These are phyloP conservation scores for Melieria picta DNA, from an alignment of 2,888 invertebrate genomes.

Conservation along the genomic window DNA sequence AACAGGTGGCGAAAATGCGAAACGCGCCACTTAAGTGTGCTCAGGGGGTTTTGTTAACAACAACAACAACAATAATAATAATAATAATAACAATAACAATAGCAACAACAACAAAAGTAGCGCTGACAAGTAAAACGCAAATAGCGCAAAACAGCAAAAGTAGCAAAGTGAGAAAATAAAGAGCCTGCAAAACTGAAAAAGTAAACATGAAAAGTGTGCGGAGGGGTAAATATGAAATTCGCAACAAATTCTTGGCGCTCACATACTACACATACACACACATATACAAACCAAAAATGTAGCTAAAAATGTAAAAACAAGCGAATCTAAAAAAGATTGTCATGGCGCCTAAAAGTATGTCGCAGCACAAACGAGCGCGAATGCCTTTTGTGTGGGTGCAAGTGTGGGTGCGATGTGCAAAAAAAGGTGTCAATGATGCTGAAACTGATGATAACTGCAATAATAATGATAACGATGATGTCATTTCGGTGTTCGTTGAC, in stretches of 20 bases:
- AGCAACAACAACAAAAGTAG: background rate
- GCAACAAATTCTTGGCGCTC: too few species aligned
- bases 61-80: conserved; percentile 9
- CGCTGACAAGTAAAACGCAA: conserved; percentile 4
- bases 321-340: conserved; percentile 51
- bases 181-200: too few species aligned
- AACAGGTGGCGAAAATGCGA: background rate
- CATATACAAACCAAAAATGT: background rate
- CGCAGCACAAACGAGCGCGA: background rate
- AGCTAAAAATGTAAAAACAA: conserved; percentile 25
- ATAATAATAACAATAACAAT: conserved; percentile 34
- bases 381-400: too few species aligned
- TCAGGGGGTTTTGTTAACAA: background rate
- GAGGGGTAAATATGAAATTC: too few species aligned
- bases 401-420: conserved; percentile 7
- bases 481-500: conserved; percentile 31
- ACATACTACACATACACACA: background rate
- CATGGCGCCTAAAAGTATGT: conserved; percentile 43
- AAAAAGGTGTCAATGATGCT: conserved; percentile 55
- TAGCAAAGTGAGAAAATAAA: conserved; percentile 4
- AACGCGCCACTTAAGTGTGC: conserved; percentile 15
- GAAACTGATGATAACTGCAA: conserved; percentile 49
- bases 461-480: conserved; percentile 54
- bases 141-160: conserved; percentile 5
- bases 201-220: background rate